Conservation (phyloP, 2,888 invertebrate species). For the Germaria angustata region DNA sequence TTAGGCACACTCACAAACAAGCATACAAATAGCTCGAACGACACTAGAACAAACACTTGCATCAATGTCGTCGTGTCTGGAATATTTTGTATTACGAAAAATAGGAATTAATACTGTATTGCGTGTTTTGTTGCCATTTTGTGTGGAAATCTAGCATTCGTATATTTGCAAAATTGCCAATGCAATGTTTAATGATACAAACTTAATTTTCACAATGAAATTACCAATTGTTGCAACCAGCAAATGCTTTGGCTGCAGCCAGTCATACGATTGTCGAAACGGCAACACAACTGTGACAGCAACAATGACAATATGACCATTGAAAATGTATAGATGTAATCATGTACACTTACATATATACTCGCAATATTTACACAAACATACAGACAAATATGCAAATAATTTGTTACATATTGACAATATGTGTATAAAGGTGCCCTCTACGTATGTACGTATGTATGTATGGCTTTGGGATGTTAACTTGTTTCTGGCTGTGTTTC, state of each 20-base stretch:
- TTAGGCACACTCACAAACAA: neutral
- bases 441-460: neutral
- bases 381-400: neutral
- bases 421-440: slow-evolving; percentile 11
- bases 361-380: neutral
- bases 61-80: slow-evolving; percentile 4
- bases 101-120: neutral
- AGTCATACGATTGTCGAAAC: slow-evolving; percentile 44
- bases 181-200: slow-evolving; percentile 64
- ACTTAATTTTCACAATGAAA: slow-evolving; percentile 65
- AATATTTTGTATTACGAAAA: neutral
- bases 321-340: slow-evolving; percentile 1
- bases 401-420: slow-evolving; percentile 31
- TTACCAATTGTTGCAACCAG: slow-evolving; percentile 61
- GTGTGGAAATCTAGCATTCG: neutral
- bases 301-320: slow-evolving; percentile 44
- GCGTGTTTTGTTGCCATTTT: neutral
- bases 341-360: neutral
- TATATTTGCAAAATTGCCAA: slow-evolving; percentile 56
- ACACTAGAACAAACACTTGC: slow-evolving; percentile 24
- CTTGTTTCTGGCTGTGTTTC: slow-evolving; percentile 6
- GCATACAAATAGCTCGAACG: neutral
- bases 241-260: slow-evolving; percentile 31
- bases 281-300: slow-evolving; percentile 15
- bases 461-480: neutral